Percentiles rank a stretch among this genome's conserved stretches.
phyloP scores from a whole-genome alignment of 1,140 invertebrate species.

The Penaeus japonicus region DNA sequence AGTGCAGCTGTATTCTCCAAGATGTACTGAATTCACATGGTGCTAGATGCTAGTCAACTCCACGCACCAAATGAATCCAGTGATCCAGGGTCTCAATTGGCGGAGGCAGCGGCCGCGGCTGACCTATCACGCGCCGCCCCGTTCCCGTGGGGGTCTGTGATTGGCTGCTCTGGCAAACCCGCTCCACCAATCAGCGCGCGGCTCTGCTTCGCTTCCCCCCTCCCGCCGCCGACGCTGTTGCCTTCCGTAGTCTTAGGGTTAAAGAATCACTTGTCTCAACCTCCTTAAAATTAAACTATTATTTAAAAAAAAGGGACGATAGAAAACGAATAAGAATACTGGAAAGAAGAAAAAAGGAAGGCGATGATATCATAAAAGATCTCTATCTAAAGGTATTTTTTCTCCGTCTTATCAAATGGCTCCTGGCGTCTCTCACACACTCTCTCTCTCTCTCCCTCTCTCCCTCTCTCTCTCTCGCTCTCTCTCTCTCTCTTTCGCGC shows the following conservation, averaged over 20 bases:
- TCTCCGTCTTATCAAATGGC: no score
- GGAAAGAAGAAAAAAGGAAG: background rate
- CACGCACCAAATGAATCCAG: constrained; percentile 55
- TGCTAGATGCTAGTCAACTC: constrained; percentile 52
- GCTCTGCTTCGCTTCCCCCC: background rate
- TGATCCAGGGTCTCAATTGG: constrained; percentile 53
- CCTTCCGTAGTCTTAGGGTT: constrained; percentile 31
- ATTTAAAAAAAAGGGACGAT: background rate
- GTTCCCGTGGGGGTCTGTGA: constrained; percentile 27
- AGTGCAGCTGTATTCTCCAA: constrained; percentile 38
- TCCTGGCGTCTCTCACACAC: no score
- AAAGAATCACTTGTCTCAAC: constrained; percentile 30
- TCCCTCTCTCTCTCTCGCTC: no score
- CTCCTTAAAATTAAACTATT: constrained; percentile 33
- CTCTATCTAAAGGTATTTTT: no score
- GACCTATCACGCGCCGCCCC: constrained; percentile 38
- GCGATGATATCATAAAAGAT: background rate
- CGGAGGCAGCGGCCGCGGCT: constrained; percentile 19
- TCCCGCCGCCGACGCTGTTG: background rate
- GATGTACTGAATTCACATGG: constrained; percentile 58
- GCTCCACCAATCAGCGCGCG: constrained; percentile 35
- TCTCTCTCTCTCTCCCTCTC: no score
- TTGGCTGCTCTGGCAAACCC: constrained; percentile 9
- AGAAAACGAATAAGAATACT: background rate
- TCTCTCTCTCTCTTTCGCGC: no score